A percentile compares a stretch with the other conserved stretches of the same genome.
Evolutionary conservation across 2,797 vertebrate genomes (phyloP).

Genomic region (Hydrolagus colliei): DNA sequence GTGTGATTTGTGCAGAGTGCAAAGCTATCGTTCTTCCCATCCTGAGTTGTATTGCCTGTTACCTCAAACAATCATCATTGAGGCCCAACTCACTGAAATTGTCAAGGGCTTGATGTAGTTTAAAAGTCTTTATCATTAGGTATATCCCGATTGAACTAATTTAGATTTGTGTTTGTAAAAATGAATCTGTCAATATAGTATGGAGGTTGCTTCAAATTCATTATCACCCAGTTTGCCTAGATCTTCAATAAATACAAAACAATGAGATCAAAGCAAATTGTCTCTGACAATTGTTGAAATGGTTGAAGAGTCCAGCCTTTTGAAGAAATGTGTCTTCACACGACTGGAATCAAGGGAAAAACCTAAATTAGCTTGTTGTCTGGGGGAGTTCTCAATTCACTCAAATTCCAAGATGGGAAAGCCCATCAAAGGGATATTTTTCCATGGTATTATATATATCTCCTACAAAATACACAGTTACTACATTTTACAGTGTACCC

Average conservation of each 20-base stretch:
- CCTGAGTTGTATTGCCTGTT: not conserved
- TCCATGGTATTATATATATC: not conserved
- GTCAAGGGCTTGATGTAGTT: not conserved
- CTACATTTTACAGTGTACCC: not conserved
- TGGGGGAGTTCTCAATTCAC: not conserved
- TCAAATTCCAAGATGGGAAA: not conserved
- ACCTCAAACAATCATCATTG: not conserved
- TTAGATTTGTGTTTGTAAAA: not conserved
- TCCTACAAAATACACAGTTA: not conserved
- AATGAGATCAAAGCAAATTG: not conserved
- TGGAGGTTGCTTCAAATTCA: not conserved
- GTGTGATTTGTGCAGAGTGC: not conserved
- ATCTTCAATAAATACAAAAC: not conserved
- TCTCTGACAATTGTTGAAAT: not conserved
- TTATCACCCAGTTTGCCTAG: not conserved
- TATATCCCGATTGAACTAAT: not conserved
- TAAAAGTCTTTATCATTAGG: not conserved
- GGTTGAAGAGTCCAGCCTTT: not conserved
- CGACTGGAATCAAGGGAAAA: not conserved
- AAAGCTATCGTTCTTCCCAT: not conserved
- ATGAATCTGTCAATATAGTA: not conserved
- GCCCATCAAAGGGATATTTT: not conserved
- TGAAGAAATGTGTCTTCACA: not conserved
- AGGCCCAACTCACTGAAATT: not conserved
- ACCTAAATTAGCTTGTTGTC: not conserved